Base-by-base conservation (phyloP, 2,888 invertebrate species). In the Glaucopsyche alexis region DNA sequence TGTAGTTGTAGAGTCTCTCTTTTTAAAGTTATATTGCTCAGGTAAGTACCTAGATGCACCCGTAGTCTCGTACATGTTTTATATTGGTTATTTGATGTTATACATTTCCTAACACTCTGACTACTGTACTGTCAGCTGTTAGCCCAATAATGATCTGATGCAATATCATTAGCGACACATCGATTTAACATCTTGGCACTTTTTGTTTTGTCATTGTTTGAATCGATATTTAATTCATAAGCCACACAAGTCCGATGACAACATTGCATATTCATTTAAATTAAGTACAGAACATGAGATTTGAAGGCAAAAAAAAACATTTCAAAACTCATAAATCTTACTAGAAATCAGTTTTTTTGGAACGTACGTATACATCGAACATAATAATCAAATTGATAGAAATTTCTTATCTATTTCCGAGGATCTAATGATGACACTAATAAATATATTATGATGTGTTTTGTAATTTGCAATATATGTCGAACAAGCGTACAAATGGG, bases 361-460 rank as follows among this genome's bases (percentile, higher is more conserved):
- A 60, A 60, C 29, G 47, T 47, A 47, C 47, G 13, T 13, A 29
- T 60, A 11, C 16, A 55, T 55, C 13, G 60, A 60, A 38, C 60
- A 60, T 60, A 29, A 38, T 60, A 60, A 19, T 52, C 9, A 19
- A 52, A 55, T 69, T 69, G 49, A 69, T 69, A 13, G 38, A 67
- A 19, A 49, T 29, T 69, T 67, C 45, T 67, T 45, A 16, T 47
- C 19, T 29, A 13, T n/a, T 40, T 40, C n/a, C n/a, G 42, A 64
- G 40, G n/a, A 9, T 69, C 19, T 47, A 16, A 19, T 69, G 45
- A 69, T 19, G 69, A 7, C 13, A 47, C 29, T 69, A 49, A 47
- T 69, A 49, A 13, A 69, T 49, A 69, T 49, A 65, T n/a, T 40
- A 49, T 29, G 47, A 69, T 69, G 69, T 69, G 69, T 69, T 47